Base-by-base conservation (phyloP, 2,888 invertebrate genomes). In the Cheilosia pagana region DNA sequence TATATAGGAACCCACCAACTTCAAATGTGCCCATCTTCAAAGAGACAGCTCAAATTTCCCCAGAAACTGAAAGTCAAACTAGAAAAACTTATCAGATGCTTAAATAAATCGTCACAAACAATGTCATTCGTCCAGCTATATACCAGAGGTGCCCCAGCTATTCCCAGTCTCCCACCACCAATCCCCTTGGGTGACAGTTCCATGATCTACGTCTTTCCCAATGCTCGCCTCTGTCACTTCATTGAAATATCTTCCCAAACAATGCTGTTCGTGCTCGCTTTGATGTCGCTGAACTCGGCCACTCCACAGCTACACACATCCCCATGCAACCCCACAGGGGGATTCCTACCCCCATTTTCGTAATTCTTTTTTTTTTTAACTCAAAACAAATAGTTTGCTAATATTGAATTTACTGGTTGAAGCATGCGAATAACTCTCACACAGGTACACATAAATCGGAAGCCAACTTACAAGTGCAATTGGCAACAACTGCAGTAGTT, bases 391-490 rank as follows among this genome's bases (percentile, higher is more conserved):
- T 55, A 81, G 41, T 59, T 75, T 48, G 53, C 75, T 63, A 50
- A 72, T 76, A 85, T 76, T 81, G 41, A 85, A 85, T 79, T 75
- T 85, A 79, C 79, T 52, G 48, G 79, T 67, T 74, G 67, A 71
- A 81, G 75, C 85, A 85, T 85, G 85, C 85, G 79, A 81, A 67
- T 76, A 67, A 71, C 85, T 71, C 70, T 79, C 79, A 67, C 85
- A 67, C 59, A 81, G 75, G 85, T 85, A 76, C 75, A 85, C 85
- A 81, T 85, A 81, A 85, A 79, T 85, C 85, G 79, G 71, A 79
- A 85, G 75, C 71, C 85, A 81, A 81, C 75, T 85, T 81, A 76
- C 81, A 81, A 76, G 71, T 85, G 79, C 85, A 85, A 79, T 85
- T 81, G 83, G 85, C 85, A 81, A 78, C 70, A 74, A 59, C 68